Evolutionary conservation across 2,888 invertebrate species (phyloP), one percentile per base, ranked within the genome.

Genomic region (Sclerodermus sp.): DNA sequence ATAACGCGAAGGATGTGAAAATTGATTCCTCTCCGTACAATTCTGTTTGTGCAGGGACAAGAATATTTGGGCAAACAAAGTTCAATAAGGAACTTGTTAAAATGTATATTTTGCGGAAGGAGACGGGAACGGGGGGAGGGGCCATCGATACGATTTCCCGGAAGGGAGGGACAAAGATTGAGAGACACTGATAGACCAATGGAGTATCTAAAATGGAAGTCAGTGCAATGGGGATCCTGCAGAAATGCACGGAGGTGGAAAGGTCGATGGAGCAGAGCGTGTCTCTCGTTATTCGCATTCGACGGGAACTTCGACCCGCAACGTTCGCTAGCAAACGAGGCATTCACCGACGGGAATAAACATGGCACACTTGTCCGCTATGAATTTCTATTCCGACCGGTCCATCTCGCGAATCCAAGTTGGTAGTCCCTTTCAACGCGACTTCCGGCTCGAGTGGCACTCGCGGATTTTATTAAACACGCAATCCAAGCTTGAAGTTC

Each of bases 331-430:
- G 54, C 50, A 52, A 57, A 57, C 57, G 52, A 57, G 31, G 50
- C 43, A 57, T 57, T 59, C 57, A 49, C 34, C 10, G 34, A 13
- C 29, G 14, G 49, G 51, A 53, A 55, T 59, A 59, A 57, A 55
- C 48, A 55, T 48, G 41, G 50, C 42, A 41, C 55, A 45, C 50
- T 23, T 5, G 23, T 23, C 8, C 23, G 8, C 38, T 38, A 2
- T 12, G n/a, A 13, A 14, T 12, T 4, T 34, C 31, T 31, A 12
- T 31, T 31, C 31, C 31, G 3, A 34, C 34, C 12, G 3, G n/a
- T 34, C 3, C n/a, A 34, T 34, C 34, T 14, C 14, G 14, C 14
- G 12, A 12, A 34, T 14, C 12, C 34, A 6, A 4, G 6, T 10
- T 34, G 34, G 10, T 5, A 23, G 23, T 23, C 23, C 8, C 8